Conservation (phyloP, 2,797 vertebrate species). For the Chiropotes sagulatus region DNA sequence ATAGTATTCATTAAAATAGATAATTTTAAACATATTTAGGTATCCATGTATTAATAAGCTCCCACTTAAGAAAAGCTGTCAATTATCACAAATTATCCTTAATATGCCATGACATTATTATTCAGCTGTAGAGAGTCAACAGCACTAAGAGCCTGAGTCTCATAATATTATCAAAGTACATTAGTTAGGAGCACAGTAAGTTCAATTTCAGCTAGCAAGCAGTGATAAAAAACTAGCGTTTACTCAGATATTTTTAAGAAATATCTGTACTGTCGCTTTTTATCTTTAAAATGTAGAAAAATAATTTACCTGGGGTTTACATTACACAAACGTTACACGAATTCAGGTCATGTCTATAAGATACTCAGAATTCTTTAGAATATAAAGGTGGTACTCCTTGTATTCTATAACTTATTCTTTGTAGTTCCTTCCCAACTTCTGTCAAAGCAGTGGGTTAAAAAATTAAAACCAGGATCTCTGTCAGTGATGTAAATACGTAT, state of each 20-base stretch:
- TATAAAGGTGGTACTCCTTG: background rate
- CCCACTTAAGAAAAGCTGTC: constrained; percentile 51
- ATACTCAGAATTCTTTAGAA: background rate
- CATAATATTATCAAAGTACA: background rate
- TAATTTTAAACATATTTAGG: constrained; percentile 49
- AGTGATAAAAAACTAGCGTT: background rate
- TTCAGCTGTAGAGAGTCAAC: constrained; percentile 4
- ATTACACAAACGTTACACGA: background rate
- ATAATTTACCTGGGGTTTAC: background rate
- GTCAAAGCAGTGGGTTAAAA: background rate
- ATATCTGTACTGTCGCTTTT: background rate
- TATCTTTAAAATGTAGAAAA: background rate
- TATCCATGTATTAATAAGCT: constrained; percentile 57
- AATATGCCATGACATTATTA: constrained; percentile 35
- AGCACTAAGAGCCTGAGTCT: constrained; percentile 18
- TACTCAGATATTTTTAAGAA: background rate
- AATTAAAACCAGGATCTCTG: background rate
- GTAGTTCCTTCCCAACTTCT: background rate
- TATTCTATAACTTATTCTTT: background rate
- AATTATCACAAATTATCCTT: constrained; percentile 36
- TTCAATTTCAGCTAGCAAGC: background rate
- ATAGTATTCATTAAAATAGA: constrained; percentile 55
- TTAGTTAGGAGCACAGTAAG: background rate
- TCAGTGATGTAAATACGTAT: background rate
- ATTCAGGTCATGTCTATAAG: background rate